phyloP scores from a whole-genome alignment of 2,797 vertebrate genomes.

The Muraenolepis orangiensis region DNA sequence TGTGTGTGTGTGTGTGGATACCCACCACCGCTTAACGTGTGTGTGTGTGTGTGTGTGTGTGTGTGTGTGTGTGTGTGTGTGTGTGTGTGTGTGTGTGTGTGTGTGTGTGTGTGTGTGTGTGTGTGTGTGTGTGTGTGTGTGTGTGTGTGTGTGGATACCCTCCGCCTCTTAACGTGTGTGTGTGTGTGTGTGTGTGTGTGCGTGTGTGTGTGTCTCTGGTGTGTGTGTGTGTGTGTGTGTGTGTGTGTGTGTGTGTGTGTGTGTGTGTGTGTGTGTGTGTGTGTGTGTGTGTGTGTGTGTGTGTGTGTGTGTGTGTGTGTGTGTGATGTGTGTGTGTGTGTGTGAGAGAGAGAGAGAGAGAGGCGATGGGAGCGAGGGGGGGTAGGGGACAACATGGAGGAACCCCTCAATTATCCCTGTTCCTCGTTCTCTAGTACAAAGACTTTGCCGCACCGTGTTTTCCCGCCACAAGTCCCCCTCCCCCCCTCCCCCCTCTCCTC shows the following conservation, averaged over 20 bases:
- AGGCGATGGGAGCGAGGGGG: constrained; percentile 10
- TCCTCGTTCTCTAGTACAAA: constrained; percentile 76
- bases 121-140: constrained; percentile 20
- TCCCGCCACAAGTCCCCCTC: constrained; percentile 66
- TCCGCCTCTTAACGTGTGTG: constrained; percentile 18
- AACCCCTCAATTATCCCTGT: constrained; percentile 78
- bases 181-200: constrained; percentile 18
- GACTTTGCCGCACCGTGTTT: constrained; percentile 80
- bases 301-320: constrained; percentile 34
- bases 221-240: constrained; percentile 23
- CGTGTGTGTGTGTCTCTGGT: constrained; percentile 3
- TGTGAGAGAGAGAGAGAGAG: constrained; percentile 42
- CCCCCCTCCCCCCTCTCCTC: too few species aligned
- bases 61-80: constrained; percentile 22
- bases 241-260: constrained; percentile 24
- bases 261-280: constrained; percentile 13
- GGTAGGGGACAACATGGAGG: constrained; percentile 41
- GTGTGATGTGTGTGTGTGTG: constrained; percentile 7
- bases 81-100: constrained; percentile 16
- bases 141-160: constrained; percentile 41
- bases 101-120: constrained; percentile 16
- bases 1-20: constrained; percentile 16
- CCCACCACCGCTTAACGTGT: too few species aligned
- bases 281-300: constrained; percentile 11
- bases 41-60: constrained; percentile 17